Evolutionary conservation across 2,113 vertebrate species (phyloP), one percentile per base, ranked within the genome.

Genomic region (Oreochromis tanganicae): DNA sequence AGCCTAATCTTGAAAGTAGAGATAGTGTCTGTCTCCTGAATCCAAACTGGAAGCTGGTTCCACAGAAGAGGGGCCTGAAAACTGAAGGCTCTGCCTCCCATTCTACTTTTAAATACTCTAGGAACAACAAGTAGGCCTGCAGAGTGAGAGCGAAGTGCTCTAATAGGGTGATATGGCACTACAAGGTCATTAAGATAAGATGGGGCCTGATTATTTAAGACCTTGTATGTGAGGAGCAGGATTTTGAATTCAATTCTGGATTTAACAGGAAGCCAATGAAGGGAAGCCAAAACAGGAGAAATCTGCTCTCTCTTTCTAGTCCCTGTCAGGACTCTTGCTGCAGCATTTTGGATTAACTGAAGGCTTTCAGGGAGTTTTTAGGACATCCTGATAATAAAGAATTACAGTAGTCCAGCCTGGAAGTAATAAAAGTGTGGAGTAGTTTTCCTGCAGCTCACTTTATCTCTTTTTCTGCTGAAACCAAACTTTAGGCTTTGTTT

Each of bases 261-360:
- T 3, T 59, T 59, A 59, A 29, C 24, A 59, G 24, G 56, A 4
- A 29, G 56, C 41, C 41, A 43, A 43, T 43, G 41, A 43, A 12
- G 41, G 6, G 41, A 43, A 43, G 41, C 13, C 27, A 59, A 29
- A 0, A 29, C 14, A 29, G 27, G 7, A 59, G 14, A 59, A 59
- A 59, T 32, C 0, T 59, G 56, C 27, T 59, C 27, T 57, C 55
- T 59, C 27, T 59, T 59, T 59, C 27, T 59, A 59, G 14, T 32
- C 14, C 57, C 57, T 61, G 57, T 61, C 27, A 61, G 29, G 0
- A 34, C 57, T 61, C 34, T 41, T 12, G 17, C 32, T 38, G 34
- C 61, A 36, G 10, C 19, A 38, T 32, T 59, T 32, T 4, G 27
- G 57, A 32, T 32, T 0, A 32, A 0, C 2, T 59, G 57, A 59